Conservation (phyloP, 2,888 invertebrate genomes). For the Bruchidius siliquastri region DNA sequence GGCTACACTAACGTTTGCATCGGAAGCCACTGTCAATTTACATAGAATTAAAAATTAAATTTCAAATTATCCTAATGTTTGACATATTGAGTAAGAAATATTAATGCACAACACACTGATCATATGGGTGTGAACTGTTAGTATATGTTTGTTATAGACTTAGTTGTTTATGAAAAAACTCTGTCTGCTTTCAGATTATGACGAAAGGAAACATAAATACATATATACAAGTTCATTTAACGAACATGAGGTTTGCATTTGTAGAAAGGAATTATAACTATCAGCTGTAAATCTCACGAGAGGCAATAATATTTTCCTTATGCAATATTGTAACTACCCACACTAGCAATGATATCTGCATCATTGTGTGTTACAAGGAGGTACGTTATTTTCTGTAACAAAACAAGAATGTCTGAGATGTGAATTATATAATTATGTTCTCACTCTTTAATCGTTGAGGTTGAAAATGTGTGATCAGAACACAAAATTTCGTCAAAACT, state of each 20-base stretch:
- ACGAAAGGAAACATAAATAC: neutral
- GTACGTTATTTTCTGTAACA: neutral
- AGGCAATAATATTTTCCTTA: neutral
- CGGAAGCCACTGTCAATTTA: too few species aligned
- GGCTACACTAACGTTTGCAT: too few species aligned
- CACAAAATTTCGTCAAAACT: too few species aligned
- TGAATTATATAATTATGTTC: too few species aligned
- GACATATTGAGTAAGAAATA: neutral
- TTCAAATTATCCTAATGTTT: too few species aligned
- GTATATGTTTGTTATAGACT: neutral
- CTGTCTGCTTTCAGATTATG: neutral
- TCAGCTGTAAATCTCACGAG: neutral
- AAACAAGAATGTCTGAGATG: too few species aligned
- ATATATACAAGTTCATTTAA: neutral
- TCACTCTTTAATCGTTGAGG: too few species aligned
- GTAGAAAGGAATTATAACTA: neutral
- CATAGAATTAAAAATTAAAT: too few species aligned
- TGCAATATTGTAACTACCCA: neutral
- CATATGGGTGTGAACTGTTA: neutral
- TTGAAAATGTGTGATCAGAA: too few species aligned
- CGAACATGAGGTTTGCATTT: too few species aligned
- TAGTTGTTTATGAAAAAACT: neutral
- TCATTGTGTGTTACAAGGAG: neutral
- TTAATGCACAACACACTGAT: neutral
- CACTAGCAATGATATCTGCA: neutral